Base-by-base conservation (phyloP, 1,140 invertebrate species). In the Schmidtea mediterranea region DNA sequence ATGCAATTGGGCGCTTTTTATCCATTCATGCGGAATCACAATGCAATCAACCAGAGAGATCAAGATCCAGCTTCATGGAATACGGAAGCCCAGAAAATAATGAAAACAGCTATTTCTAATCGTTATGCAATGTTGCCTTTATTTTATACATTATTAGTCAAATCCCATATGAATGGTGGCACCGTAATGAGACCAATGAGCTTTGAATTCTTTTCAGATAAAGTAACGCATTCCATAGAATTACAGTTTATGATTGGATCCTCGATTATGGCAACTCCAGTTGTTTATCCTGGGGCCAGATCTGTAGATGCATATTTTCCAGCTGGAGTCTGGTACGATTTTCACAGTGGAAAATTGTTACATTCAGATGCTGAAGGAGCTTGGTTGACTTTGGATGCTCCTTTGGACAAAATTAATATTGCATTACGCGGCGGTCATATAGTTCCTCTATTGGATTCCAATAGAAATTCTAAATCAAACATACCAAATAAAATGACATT, bases 141-240 rank as follows among this genome's bases (percentile, higher is more conserved):
- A 61, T 72, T 83, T 21, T 83, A 83, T 61, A 78, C 78, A 0
- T 62, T 80, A 38, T 79, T 83, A 58, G 79, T 73, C 62, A 61
- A 69, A 13, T 75, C 77, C 1, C 75, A 81, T 61, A 57, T 63
- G 1, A 65, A 66, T 54, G 79, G 78, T 0, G 69, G 74, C 22
- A 76, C 78, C n/a, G 79, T 82, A 0, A 73, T 74, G 1, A 65
- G 77, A 24, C 78, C 81, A 12, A 58, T 84, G 39, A 81, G 82
- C 19, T 45, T 21, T 43, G 16, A 12, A 45, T 49, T 21, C 10
- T 12, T 10, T 46, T 15, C 9, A 22, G 77, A 86, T 59, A 54
- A 55, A 12, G 60, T 60, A 3, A 79, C 79, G 0, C 76, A 75
- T 56, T 59, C 63, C 16, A 73, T 84, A 41, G 79, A 83, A 59